Evolutionary conservation across 2,113 vertebrate species (phyloP).

Genomic region (Tursiops truncatus): DNA sequence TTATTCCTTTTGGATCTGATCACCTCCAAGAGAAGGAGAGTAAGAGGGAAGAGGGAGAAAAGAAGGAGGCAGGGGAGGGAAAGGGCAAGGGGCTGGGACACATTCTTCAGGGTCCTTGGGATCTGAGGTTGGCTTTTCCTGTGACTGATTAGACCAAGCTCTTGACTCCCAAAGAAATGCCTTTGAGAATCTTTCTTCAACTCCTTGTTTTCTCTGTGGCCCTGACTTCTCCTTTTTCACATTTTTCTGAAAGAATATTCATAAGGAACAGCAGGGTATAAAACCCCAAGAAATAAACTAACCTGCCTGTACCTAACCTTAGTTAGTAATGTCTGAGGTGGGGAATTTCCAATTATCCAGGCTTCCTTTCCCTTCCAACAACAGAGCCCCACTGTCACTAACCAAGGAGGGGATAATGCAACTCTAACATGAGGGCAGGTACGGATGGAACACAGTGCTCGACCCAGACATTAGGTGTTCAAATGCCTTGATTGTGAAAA

Average conservation of each 20-base stretch:
- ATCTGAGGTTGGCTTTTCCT: background rate
- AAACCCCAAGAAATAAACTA: no score
- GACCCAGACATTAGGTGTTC: rapidly evolving
- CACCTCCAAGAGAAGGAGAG: background rate
- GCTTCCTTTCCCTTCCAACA: background rate
- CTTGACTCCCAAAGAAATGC: background rate
- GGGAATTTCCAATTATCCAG: background rate
- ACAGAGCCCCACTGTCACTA: rapidly evolving
- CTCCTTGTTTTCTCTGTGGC: background rate
- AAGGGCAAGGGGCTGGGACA: background rate
- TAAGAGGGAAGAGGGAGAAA: rapidly evolving
- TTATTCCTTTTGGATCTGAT: background rate
- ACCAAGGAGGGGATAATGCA: rapidly evolving
- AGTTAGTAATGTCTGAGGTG: background rate
- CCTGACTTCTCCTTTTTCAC: background rate
- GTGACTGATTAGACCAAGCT: background rate
- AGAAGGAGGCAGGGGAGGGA: no score
- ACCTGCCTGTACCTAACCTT: background rate
- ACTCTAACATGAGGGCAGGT: rapidly evolving
- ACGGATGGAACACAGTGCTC: rapidly evolving
- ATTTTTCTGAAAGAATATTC: background rate
- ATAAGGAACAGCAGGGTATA: background rate
- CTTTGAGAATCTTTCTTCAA: background rate
- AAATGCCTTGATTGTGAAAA: background rate
- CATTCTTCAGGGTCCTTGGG: rapidly evolving